Evolutionary conservation across 2,888 invertebrate genomes (phyloP).

Genomic region (Bombylius major): DNA sequence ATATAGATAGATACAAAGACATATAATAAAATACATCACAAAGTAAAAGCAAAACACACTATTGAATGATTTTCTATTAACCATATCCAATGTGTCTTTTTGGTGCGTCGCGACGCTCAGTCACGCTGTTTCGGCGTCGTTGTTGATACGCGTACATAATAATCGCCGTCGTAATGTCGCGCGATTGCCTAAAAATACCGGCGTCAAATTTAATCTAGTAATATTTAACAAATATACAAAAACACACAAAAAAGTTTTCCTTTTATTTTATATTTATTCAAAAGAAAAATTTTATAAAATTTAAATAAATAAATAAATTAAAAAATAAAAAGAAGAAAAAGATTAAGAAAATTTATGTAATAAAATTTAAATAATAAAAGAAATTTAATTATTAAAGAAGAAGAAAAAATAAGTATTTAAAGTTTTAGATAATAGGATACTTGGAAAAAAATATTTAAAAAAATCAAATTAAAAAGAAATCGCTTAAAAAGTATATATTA

Average conservation of each 20-base stretch:
- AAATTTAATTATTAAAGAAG: no score
- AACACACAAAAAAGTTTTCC: not conserved
- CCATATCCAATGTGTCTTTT: slow-evolving; percentile 15
- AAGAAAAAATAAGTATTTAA: no score
- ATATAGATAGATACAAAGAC: no score
- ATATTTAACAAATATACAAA: not conserved
- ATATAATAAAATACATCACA: no score
- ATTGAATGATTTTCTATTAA: slow-evolving; percentile 11
- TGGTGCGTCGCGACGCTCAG: slow-evolving; percentile 19
- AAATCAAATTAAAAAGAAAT: no score
- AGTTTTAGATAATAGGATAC: no score
- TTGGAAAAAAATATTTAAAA: no score
- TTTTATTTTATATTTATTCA: slow-evolving; percentile 2
- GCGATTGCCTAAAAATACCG: slow-evolving; percentile 14
- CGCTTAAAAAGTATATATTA: no score
- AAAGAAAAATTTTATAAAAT: not conserved
- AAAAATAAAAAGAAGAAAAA: not conserved
- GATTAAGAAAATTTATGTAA: no score
- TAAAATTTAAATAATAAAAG: no score
- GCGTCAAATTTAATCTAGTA: slow-evolving; percentile 5
- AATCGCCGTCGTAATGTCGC: slow-evolving; percentile 14
- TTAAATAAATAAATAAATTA: not conserved
- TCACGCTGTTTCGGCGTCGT: slow-evolving; percentile 20
- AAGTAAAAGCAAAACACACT: not conserved
- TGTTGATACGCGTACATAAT: slow-evolving; percentile 18